Evolutionary conservation across 1,140 invertebrate species (phyloP), one percentile per base, ranked within the genome.

Genomic region (Cyphomyrmex costatus): DNA sequence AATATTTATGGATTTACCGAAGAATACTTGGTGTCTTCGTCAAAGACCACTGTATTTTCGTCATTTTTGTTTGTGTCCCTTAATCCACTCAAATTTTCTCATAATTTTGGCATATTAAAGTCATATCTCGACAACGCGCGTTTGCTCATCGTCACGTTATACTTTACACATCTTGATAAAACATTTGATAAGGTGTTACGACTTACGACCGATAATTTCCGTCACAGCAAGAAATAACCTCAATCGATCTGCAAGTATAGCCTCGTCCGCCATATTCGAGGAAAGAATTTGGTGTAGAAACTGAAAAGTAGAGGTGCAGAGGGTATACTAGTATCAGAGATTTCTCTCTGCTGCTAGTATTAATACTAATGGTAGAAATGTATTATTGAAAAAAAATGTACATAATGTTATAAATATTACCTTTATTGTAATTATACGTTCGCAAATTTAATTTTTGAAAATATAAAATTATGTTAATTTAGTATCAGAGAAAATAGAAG

Each of bases 21-120:
- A 90, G n/a, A 19, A 90, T 66, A 56, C 60, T 89, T 68, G 91
- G 88, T 12, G 80, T 70, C 70, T 86, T 91, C 61, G 86, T 85
- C 30, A 93, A 71, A 30, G 92, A 88, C 92, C 92, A 93, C 7
- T 88, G 86, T 86, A 93, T 90, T 82, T 87, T 90, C 19, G 88
- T 89, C 93, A 93, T 93, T 78, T 86, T 90, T 12, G 16, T 53
- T 82, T 70, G 0, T 73, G 36, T 12, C 16, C 21, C 78, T 46
- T 27, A 12, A 12, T 60, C 16, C 33, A 27, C 42, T 60, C 27
- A 83, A 27, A 65, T 76, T 19, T 53, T 21, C 21, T 60, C 80
- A 60, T 82, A 78, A 70, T 77, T 49, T 8, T 14, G 14, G 8
- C 53, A 58, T 53, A 1, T 6, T 21, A 33, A 3, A 70, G 19